Percentiles rank a stretch among this genome's conserved stretches.
Conservation (phyloP, 2,113 vertebrate genomes). For the Campylomormyrus tamandua region DNA sequence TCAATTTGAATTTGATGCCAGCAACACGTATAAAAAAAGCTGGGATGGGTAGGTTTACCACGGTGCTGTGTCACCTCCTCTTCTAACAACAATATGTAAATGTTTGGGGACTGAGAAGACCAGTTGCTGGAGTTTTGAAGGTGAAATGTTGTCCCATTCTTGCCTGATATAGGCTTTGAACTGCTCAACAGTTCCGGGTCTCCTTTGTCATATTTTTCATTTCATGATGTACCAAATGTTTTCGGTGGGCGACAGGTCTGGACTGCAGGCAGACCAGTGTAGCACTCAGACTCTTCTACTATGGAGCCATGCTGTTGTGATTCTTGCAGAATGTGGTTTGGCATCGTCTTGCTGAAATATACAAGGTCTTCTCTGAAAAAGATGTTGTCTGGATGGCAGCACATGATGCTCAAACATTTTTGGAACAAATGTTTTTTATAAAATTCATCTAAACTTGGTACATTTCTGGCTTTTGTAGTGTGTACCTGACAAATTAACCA, state of each 20-base stretch:
- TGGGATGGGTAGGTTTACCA: no score
- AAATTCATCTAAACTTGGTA: not conserved
- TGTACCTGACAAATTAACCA: not conserved
- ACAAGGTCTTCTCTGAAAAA: not conserved
- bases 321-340: not conserved
- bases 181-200: not conserved
- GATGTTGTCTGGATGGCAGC: not conserved
- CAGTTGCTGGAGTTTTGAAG: not conserved
- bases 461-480: not conserved
- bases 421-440: not conserved
- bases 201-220: not conserved
- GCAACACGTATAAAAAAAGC: not conserved
- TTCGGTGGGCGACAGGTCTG: not conserved
- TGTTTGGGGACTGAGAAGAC: not conserved
- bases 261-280: not conserved
- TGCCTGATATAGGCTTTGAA: not conserved
- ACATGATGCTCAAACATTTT: not conserved
- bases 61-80: no score
- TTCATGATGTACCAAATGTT: not conserved
- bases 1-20: not conserved
- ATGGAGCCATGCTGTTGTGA: not conserved
- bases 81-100: not conserved
- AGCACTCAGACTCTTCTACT: not conserved
- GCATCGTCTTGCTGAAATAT: not conserved
- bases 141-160: not conserved